phyloP scores from a whole-genome alignment of 2,888 invertebrate genomes.

The Cantharis flavilabris region DNA sequence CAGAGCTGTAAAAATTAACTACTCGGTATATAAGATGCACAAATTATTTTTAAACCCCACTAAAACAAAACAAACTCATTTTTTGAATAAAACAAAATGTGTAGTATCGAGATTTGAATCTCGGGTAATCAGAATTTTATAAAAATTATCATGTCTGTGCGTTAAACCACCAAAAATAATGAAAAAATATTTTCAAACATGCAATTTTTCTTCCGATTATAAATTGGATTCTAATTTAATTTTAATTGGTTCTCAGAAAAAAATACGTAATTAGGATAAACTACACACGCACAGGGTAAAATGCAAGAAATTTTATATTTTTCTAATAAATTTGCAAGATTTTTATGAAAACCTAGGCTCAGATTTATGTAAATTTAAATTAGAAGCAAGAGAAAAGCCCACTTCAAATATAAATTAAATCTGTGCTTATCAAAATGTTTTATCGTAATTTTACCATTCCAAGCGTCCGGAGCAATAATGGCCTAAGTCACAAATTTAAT shows the following conservation, averaged over 20 bases:
- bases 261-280: not conserved
- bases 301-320: not conserved
- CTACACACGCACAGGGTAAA: not conserved
- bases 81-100: not conserved
- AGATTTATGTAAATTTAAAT: not conserved
- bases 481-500: too few species aligned
- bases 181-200: not conserved
- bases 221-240: not conserved
- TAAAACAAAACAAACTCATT: not conserved
- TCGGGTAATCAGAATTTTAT: not conserved
- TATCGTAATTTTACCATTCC: not conserved
- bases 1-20: not conserved
- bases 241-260: not conserved
- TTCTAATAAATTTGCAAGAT: not conserved
- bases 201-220: not conserved
- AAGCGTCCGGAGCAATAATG: too few species aligned
- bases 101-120: not conserved
- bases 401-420: not conserved
- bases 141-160: not conserved
- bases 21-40: not conserved
- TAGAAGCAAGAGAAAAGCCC: not conserved
- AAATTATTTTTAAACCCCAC: not conserved
- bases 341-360: not conserved
- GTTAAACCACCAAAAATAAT: not conserved
- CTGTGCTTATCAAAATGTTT: not conserved